A percentile compares a stretch with the other conserved stretches of the same genome.
Evolutionary conservation across 1,140 invertebrate species (phyloP).

Genomic region (Drosophila bocki): DNA sequence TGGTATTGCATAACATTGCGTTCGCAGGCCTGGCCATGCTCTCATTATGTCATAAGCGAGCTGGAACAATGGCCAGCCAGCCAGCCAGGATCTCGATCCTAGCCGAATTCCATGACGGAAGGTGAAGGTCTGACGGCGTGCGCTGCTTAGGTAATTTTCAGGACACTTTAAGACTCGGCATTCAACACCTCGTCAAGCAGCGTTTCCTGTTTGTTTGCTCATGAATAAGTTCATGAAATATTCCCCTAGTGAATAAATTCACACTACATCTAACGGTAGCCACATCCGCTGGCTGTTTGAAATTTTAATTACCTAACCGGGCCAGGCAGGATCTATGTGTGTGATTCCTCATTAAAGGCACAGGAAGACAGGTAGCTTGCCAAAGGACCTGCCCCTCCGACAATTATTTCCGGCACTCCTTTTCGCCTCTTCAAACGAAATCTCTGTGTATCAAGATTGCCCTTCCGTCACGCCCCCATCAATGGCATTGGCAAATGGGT

Average conservation of each 20-base stretch:
- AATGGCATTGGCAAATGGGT: background rate
- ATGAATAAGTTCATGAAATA: conserved; percentile 54
- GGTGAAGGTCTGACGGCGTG: conserved; percentile 18
- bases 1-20: conserved; percentile 77
- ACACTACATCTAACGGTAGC: conserved; percentile 75
- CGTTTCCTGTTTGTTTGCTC: conserved; percentile 59
- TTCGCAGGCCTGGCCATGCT: conserved; percentile 41
- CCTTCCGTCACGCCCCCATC: conserved; percentile 56
- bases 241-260: conserved; percentile 66
- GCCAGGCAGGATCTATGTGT: conserved; percentile 17
- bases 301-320: conserved; percentile 56
- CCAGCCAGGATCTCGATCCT: conserved; percentile 24
- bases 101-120: conserved; percentile 21
- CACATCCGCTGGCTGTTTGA: conserved; percentile 48
- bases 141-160: conserved; percentile 53
- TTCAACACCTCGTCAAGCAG: conserved; percentile 61
- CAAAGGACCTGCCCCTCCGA: conserved; percentile 42
- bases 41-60: conserved; percentile 74
- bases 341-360: conserved; percentile 48
- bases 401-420: conserved; percentile 75
- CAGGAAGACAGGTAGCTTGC: conserved; percentile 68
- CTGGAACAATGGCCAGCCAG: conserved; percentile 50
- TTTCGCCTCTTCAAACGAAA: conserved; percentile 41
- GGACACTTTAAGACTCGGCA: conserved; percentile 28
- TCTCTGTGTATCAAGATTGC: conserved; percentile 69